phyloP scores from a whole-genome alignment of 2,888 invertebrate species.

The Drosophila meridionalis region DNA sequence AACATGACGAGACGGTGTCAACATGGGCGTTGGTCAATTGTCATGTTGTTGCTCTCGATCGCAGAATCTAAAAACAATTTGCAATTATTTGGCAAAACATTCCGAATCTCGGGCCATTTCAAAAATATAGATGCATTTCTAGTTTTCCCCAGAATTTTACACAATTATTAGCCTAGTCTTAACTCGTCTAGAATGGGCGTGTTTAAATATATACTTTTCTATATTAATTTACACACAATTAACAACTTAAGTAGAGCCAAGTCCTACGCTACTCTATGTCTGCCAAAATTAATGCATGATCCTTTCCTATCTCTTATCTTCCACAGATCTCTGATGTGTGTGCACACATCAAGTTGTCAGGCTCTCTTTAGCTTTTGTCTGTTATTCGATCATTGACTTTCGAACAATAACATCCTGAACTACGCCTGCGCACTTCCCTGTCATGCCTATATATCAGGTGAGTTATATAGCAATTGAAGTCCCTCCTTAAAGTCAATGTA shows the following conservation, averaged over 20 bases:
- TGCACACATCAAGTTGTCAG: too few species aligned
- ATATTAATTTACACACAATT: conserved; percentile 4
- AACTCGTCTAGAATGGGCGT: neutral
- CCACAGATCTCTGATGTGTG: too few species aligned
- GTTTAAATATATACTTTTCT: neutral
- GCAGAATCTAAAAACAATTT: conserved; percentile 1
- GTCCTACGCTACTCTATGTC: too few species aligned
- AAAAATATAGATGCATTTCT: neutral
- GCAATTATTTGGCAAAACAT: neutral
- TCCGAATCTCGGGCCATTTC: neutral
- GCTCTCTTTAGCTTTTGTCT: too few species aligned
- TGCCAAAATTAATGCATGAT: too few species aligned
- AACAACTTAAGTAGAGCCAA: neutral
- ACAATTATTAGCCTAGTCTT: conserved; percentile 1
- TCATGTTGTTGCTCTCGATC: conserved; percentile 27
- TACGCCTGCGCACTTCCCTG: too few species aligned
- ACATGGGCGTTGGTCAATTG: conserved; percentile 40
- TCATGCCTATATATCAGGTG: too few species aligned
- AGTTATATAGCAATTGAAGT: too few species aligned
- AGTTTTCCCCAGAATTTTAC: neutral
- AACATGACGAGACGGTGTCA: conserved; percentile 13
- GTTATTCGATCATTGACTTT: too few species aligned
- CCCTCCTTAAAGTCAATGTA: too few species aligned
- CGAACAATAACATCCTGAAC: too few species aligned
- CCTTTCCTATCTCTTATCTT: too few species aligned